Conservation (phyloP, 35 echinoderm and acorn worm species). For the Apostichopus parvimensis region DNA sequence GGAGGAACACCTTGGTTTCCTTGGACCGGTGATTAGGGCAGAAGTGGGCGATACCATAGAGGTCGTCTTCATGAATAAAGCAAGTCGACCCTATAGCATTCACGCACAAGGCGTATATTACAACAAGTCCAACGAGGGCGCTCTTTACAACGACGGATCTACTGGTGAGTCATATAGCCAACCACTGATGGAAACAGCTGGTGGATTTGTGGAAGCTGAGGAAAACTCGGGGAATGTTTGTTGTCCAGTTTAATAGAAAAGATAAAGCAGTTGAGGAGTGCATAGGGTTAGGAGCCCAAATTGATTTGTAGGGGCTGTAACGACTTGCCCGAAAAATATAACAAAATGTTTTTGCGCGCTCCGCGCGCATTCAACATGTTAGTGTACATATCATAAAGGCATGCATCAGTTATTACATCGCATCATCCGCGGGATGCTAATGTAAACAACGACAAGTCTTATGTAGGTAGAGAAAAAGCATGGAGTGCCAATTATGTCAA, state of each 20-base stretch:
- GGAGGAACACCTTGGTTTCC: constrained; percentile 63
- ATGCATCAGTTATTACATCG: too few species aligned
- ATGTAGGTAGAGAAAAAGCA: too few species aligned
- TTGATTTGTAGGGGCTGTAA: too few species aligned
- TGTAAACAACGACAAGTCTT: too few species aligned
- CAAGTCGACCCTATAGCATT: constrained; percentile 50
- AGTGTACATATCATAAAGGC: too few species aligned
- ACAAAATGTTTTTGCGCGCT: too few species aligned
- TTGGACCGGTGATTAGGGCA: constrained; percentile 76
- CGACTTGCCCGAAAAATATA: too few species aligned
- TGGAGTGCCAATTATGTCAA: too few species aligned
- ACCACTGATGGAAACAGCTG: background rate
- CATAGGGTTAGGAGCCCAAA: too few species aligned
- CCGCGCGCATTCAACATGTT: too few species aligned
- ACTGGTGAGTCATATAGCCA: constrained; percentile 47
- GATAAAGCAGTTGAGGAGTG: too few species aligned
- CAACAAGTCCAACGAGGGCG: constrained; percentile 73
- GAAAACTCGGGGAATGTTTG: background rate
- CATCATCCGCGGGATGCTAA: too few species aligned
- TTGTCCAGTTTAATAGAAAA: background rate
- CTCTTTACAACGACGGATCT: constrained; percentile 61
- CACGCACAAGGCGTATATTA: constrained; percentile 73
- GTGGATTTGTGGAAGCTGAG: background rate
- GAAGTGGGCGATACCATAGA: constrained; percentile 82
- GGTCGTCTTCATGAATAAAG: constrained; percentile 70